Evolutionary conservation across 1,140 invertebrate genomes (phyloP).

Genomic region (Paracyclopina nana): DNA sequence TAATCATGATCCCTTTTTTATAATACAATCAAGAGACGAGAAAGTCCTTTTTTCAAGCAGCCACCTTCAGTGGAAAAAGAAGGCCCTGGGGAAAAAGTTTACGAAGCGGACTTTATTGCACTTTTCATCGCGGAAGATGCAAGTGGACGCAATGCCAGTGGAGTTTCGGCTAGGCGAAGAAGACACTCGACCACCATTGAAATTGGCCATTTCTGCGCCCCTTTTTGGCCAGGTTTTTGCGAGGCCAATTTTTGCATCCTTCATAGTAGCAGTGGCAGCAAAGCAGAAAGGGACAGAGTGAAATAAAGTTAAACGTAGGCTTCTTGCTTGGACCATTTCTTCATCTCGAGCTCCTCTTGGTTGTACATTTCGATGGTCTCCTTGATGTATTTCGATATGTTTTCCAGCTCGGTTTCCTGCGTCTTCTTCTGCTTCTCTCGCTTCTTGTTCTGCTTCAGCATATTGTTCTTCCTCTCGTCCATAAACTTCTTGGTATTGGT

Average conservation of each 20-base stretch:
- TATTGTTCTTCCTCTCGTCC: constrained; percentile 72
- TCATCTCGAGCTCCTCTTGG: background rate
- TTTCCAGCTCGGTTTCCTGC: constrained; percentile 79
- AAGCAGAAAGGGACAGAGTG: background rate
- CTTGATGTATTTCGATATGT: constrained; percentile 70
- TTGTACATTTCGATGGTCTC: background rate
- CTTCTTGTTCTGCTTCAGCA: constrained; percentile 76
- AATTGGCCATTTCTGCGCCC: background rate
- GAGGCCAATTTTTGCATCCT: constrained; percentile 1
- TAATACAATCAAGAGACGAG: no score
- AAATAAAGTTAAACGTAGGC: background rate
- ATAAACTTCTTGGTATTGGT: constrained; percentile 98
- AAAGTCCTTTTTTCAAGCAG: no score
- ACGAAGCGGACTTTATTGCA: background rate
- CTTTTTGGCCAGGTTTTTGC: background rate
- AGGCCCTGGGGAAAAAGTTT: no score
- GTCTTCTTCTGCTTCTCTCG: constrained; percentile 76
- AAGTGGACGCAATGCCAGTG: background rate
- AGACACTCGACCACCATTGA: no score
- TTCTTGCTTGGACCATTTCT: background rate
- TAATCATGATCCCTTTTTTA: no score
- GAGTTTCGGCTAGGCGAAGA: background rate
- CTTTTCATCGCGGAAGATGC: constrained; percentile 1
- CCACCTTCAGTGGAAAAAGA: no score
- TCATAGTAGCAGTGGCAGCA: background rate